Percentiles rank a stretch among this genome's conserved stretches.
Evolutionary conservation across 1,140 invertebrate species (phyloP).

Genomic region (Arctopsyche grandis): DNA sequence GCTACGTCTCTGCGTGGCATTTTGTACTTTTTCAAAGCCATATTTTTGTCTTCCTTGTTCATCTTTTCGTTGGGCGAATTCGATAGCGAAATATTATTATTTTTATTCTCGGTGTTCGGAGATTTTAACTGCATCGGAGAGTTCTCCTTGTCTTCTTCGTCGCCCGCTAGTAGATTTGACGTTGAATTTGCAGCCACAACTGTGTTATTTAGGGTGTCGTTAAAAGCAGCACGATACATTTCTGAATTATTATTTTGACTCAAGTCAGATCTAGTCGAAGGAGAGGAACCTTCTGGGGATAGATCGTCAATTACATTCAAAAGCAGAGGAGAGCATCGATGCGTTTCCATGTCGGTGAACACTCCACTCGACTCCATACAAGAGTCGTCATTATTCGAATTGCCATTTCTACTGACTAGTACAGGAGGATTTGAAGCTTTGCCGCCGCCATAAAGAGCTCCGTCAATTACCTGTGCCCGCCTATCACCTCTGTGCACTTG

Average conservation of each 20-base stretch:
- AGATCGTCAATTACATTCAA: slow-evolving; percentile 67
- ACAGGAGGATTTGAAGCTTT: slow-evolving; percentile 65
- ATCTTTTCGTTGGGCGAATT: slow-evolving; percentile 51
- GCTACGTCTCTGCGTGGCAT: slow-evolving; percentile 79
- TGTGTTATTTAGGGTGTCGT: slow-evolving; percentile 44
- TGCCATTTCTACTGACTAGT: slow-evolving; percentile 64
- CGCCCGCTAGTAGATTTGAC: slow-evolving; percentile 2
- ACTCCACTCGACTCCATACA: slow-evolving; percentile 88
- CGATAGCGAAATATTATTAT: slow-evolving; percentile 35
- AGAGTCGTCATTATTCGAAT: slow-evolving; percentile 66
- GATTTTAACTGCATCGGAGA: not conserved
- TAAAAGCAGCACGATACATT: slow-evolving; percentile 47
- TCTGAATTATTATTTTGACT: slow-evolving; percentile 54
- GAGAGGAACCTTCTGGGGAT: slow-evolving; percentile 68
- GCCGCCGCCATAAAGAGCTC: slow-evolving; percentile 79
- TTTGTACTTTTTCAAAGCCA: slow-evolving; percentile 75
- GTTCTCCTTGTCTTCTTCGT: slow-evolving; percentile 19
- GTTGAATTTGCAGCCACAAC: slow-evolving; percentile 38
- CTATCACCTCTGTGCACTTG: slow-evolving; percentile 75
- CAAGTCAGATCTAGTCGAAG: slow-evolving; percentile 62
- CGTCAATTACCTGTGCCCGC: slow-evolving; percentile 82
- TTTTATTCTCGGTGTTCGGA: not conserved
- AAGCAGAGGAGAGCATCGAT: slow-evolving; percentile 65
- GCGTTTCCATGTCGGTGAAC: slow-evolving; percentile 83
- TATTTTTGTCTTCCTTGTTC: slow-evolving; percentile 67